Percentiles rank a stretch among this genome's conserved stretches.
Conservation (phyloP, 2,888 invertebrate genomes). For the Ornithoptera priamus region DNA sequence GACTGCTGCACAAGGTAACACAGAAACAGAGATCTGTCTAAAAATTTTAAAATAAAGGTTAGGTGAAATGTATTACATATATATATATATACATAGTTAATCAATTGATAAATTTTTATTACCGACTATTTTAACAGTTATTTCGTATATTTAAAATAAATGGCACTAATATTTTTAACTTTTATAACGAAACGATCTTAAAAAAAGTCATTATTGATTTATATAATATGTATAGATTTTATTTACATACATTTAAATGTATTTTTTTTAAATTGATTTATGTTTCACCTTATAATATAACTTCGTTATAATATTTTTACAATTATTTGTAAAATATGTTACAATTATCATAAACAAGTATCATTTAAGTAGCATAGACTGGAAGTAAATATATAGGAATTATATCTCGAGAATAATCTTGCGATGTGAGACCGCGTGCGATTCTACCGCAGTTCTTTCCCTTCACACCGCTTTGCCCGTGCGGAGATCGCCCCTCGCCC, state of each 20-base stretch:
- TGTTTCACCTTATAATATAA: too few species aligned
- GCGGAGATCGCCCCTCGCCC: constrained; percentile 66
- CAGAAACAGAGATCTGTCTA: constrained; percentile 49
- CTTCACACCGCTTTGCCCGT: constrained; percentile 78
- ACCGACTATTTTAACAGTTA: too few species aligned
- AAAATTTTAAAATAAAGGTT: constrained; percentile 43
- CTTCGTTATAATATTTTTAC: too few species aligned
- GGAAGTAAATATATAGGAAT: constrained; percentile 24
- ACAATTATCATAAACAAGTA: too few species aligned
- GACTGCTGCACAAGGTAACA: constrained; percentile 56
- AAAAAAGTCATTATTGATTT: too few species aligned
- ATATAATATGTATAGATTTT: too few species aligned
- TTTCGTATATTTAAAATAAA: neutral
- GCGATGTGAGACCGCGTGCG: constrained; percentile 43
- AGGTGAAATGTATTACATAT: too few species aligned
- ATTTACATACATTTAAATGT: too few species aligned
- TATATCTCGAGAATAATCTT: constrained; percentile 52
- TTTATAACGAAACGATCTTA: neutral
- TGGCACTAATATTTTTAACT: neutral
- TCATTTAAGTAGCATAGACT: neutral
- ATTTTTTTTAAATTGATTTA: too few species aligned
- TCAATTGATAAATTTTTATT: too few species aligned
- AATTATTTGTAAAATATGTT: too few species aligned
- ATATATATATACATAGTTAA: too few species aligned
- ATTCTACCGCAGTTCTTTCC: constrained; percentile 67